A percentile compares a stretch with the other conserved stretches of the same genome.
These are phyloP conservation scores for Dendronephthya gigantea DNA, from an alignment of 64 coral and sea anemone genomes.

Conservation along the genomic window DNA sequence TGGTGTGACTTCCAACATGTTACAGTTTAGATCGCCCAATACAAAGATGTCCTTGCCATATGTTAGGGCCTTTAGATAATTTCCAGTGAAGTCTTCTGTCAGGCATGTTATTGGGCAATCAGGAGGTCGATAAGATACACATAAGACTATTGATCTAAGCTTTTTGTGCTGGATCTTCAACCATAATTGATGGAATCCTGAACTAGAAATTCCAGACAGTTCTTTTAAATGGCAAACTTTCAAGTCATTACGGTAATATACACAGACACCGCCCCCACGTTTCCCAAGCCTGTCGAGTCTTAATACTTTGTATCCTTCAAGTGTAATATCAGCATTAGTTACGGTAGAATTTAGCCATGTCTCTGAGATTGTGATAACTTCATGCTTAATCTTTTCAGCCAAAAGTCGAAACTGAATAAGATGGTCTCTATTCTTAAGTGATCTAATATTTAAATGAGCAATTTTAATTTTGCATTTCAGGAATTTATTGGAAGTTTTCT, in stretches of 20 bases:
- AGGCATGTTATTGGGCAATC: slow-evolving; percentile 13
- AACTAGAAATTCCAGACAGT: background rate
- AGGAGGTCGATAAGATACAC: slow-evolving; percentile 4
- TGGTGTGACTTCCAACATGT: background rate
- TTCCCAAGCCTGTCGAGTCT: background rate
- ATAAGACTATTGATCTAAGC: background rate
- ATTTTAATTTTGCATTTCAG: too few relatives aligned
- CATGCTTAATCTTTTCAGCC: too few relatives aligned
- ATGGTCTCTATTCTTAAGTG: too few relatives aligned
- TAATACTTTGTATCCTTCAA: background rate
- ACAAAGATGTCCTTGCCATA: slow-evolving; percentile 18
- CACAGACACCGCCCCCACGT: background rate
- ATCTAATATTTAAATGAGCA: too few relatives aligned
- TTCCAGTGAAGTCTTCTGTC: background rate
- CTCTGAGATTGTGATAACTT: too few relatives aligned
- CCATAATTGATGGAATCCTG: background rate
- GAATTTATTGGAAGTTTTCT: too few relatives aligned
- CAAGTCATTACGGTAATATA: background rate
- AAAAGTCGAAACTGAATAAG: too few relatives aligned
- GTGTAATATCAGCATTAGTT: too few relatives aligned
- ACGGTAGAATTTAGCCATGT: too few relatives aligned
- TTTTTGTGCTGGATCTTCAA: background rate
- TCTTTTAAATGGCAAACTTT: background rate
- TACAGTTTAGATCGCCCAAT: slow-evolving; percentile 16
- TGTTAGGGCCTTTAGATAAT: slow-evolving; percentile 26